Percentiles rank a stretch among this genome's conserved stretches.
Conservation (phyloP, 1,140 invertebrate species). For the Trinorchestia longiramus region DNA sequence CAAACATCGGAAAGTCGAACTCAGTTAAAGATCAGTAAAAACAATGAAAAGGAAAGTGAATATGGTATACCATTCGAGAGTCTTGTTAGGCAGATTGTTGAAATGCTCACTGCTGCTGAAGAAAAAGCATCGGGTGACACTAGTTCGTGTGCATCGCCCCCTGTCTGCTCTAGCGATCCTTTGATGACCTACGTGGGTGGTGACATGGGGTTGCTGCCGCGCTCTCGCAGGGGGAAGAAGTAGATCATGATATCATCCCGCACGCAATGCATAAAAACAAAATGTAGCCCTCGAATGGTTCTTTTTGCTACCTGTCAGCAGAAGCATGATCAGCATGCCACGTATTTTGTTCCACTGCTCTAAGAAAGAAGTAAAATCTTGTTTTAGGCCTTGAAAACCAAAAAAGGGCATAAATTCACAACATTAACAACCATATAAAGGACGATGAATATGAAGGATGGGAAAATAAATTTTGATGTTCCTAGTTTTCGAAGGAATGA, state of each 20-base stretch:
- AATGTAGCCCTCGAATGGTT: not conserved
- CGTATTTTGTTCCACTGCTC: not conserved
- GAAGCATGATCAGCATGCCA: no score
- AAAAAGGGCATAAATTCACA: no score
- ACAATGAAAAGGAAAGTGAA: not conserved
- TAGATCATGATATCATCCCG: not conserved
- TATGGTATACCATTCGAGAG: not conserved
- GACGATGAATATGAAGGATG: no score
- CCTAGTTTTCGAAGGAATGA: no score
- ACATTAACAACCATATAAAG: no score
- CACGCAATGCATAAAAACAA: not conserved
- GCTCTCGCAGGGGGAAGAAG: not conserved
- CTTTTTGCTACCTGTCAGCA: not conserved
- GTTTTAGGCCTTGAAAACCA: no score
- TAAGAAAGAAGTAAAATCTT: no score
- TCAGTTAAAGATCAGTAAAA: not conserved
- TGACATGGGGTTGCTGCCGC: constrained; percentile 60
- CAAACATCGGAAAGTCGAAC: not conserved
- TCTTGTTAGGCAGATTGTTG: constrained; percentile 57
- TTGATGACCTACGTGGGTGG: constrained; percentile 59
- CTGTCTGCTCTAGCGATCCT: not conserved
- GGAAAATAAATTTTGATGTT: no score
- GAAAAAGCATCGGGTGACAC: not conserved
- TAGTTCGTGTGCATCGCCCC: not conserved
- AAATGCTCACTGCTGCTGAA: constrained; percentile 58